A percentile compares a stretch with the other conserved stretches of the same genome.
Evolutionary conservation across 2,113 vertebrate species (phyloP).

Genomic region (Proteles cristata): DNA sequence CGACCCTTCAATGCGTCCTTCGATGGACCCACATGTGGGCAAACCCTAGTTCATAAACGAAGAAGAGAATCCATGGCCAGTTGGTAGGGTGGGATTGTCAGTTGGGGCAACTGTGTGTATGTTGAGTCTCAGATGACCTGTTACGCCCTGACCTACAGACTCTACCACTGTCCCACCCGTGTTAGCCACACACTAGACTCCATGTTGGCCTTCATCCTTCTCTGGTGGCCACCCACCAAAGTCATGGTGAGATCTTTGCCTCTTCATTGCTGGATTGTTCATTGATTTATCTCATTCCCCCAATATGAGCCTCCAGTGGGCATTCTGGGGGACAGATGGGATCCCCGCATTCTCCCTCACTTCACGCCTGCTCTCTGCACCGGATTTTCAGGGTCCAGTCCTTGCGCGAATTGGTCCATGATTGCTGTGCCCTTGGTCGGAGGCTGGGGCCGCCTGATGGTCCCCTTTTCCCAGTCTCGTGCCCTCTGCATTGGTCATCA

Average conservation of each 20-base stretch:
- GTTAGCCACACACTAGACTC: not conserved
- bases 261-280: not conserved
- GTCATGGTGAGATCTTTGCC: not conserved
- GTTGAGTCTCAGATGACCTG: too few relatives aligned
- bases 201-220: not conserved
- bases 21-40: not conserved
- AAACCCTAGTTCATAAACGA: not conserved
- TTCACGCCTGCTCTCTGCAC: not conserved
- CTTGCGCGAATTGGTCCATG: not conserved
- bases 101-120: not conserved
- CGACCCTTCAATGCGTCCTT: not conserved
- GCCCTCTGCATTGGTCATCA: not conserved
- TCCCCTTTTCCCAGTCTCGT: not conserved
- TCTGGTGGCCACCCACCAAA: not conserved
- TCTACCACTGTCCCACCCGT: rapidly evolving
- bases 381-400: not conserved
- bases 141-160: not conserved
- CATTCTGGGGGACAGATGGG: not conserved
- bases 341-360: not conserved
- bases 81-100: not conserved
- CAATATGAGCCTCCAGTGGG: not conserved
- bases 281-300: not conserved
- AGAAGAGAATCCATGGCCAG: not conserved
- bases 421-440: not conserved
- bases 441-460: not conserved